Conservation (phyloP, 2,113 vertebrate genomes). For the Marmota flaviventris region DNA sequence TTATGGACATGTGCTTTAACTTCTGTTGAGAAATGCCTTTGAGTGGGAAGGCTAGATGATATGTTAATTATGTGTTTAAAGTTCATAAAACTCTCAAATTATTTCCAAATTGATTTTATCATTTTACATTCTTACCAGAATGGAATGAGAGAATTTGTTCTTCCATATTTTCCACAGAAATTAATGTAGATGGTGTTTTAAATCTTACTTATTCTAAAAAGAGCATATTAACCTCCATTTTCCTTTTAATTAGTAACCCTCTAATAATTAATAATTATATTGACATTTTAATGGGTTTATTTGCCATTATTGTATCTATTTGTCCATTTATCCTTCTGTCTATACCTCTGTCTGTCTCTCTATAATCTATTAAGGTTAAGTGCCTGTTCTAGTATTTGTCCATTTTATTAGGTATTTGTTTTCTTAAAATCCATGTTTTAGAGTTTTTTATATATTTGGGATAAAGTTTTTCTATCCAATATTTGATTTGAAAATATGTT, state of each 20-base stretch:
- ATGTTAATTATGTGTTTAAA: not conserved
- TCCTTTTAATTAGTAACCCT: not conserved
- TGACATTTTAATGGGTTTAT: not conserved
- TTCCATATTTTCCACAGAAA: not conserved
- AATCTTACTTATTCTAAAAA: not conserved
- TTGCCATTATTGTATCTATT: no score
- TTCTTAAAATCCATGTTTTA: not conserved
- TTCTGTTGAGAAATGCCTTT: not conserved
- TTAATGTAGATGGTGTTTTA: not conserved
- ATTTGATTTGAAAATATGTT: not conserved
- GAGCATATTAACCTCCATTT: not conserved
- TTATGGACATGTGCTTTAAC: not conserved
- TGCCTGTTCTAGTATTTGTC: not conserved
- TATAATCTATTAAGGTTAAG: not conserved
- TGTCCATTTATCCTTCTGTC: not conserved
- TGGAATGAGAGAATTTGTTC: not conserved
- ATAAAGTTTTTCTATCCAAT: not conserved
- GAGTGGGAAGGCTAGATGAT: not conserved
- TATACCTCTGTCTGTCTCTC: not conserved
- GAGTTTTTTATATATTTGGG: not conserved
- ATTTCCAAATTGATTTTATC: not conserved
- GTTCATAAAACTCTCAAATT: not conserved
- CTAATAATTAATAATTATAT: not conserved
- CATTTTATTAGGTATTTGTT: not conserved
- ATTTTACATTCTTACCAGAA: not conserved